These are phyloP conservation scores for Phainopepla nitens DNA, from an alignment of 2,113 vertebrate genomes.

Conservation along the genomic window DNA sequence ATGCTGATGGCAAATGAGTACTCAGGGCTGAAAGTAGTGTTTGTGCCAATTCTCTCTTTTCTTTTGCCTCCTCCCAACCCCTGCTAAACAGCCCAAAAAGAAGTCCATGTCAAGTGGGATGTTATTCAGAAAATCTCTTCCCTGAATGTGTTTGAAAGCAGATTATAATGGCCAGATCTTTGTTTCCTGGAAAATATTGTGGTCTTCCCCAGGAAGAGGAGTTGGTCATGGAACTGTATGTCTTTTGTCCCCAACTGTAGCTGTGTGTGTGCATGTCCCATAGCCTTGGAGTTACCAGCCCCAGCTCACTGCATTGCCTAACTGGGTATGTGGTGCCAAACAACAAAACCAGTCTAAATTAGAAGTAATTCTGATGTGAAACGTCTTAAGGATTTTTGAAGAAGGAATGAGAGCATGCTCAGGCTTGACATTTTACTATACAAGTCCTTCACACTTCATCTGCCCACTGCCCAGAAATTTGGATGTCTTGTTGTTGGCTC, in stretches of 20 bases:
- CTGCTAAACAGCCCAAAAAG: background rate
- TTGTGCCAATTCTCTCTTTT: background rate
- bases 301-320: background rate
- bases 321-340: background rate
- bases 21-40: background rate
- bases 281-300: background rate
- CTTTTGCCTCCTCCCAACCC: background rate
- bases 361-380: background rate
- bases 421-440: background rate
- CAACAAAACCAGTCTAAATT: background rate
- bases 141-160: background rate
- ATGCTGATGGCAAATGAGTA: background rate
- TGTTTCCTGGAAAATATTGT: background rate
- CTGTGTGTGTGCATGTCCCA: background rate
- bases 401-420: background rate
- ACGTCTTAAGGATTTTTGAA: background rate
- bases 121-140: background rate
- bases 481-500: background rate
- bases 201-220: background rate
- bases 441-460: background rate
- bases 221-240: background rate
- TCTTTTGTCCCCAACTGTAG: background rate
- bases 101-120: rapidly evolving
- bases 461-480: rapidly evolving
- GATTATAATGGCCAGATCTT: background rate